Evolutionary conservation across 2,888 invertebrate genomes (phyloP), one percentile per base, ranked within the genome.

Genomic region (Xanthorhoe designata): DNA sequence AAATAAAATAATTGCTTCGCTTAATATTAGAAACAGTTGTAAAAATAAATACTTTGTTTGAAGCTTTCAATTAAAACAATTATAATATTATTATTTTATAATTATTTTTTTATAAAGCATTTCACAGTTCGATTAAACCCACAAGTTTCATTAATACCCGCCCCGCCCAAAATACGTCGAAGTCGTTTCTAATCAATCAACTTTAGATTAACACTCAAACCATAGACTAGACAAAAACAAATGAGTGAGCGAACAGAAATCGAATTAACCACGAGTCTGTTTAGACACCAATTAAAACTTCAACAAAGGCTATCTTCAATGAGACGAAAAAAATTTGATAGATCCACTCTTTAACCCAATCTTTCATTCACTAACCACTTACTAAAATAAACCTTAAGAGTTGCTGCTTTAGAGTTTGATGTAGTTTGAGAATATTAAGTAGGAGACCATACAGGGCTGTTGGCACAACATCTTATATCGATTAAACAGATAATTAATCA

Each of bases 401-500:
- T 0, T 1, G 0, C 0, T 0, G 24, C 0, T 0, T 29, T 75
- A 85, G 70, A 75, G 75, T 71, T 68, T 24, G 82, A 67, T 75
- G 74, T 84, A 8, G 17, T 50, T 51, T 45, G 45, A 4, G 29
- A 0, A 4, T 15, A 2, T 0, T n/a, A 18, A 18, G 61, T 67
- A 73, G 78, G 86, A 83, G 87, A 90, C 82, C 75, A 74, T 85
- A 89, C 88, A 88, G 89, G 91, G 88, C 87, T 92, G 92, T 93
- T 93, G 92, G 92, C 91, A 92, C 91, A 92, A 91, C 92, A 92
- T 92, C 92, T 92, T 89, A 91, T 92, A 91, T 92, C 92, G 93
- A 93, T 93, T 93, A 93, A 93, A 92, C 92, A 92, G 90, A 92
- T 93, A 93, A 93, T 93, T 93, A 92, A 93, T 93, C 93, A 92